Base-by-base conservation (phyloP, 2,888 invertebrate species). In the Elysia crispata region DNA sequence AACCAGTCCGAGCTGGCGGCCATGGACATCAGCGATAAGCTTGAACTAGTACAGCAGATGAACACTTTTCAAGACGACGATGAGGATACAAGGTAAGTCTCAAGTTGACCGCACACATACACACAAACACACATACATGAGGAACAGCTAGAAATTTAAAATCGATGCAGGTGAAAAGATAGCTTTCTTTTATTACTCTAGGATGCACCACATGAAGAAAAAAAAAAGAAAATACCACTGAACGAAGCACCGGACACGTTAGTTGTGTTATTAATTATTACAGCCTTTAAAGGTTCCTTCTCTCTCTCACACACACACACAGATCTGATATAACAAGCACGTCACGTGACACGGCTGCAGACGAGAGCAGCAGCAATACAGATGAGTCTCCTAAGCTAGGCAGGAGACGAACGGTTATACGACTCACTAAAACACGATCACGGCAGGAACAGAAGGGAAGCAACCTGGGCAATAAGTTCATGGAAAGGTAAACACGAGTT, bases 41-140 rank as follows among this genome's bases (percentile, higher is more conserved):
- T 89, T 25, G 86, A 86, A 28, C 83, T 89, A 11, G 89, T 87
- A 8, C 85, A 86, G 60, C 86, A 87, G 78, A 86, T 89, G 86
- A 87, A 87, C 74, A 86, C 84, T n/a, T 86, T 88, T 79, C 85
- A 85, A 31, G 87, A 87, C 30, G 89, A 88, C 28, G 89, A 89
- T 62, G 89, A 89, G 64, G 81, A 81, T 66, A 70, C 80, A 0
- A 70, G 80, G 70, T 70, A 8, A 15, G 66, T 18, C 23, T 60
- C 11, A 11, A 6, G 11, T 3, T 3, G 11, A 41, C 11, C 5
- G 41, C 11, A 41, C 41, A 41, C 41, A 41, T n/a, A n/a, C n/a
- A n/a, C n/a, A n/a, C n/a, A n/a, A n/a, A n/a, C n/a, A n/a, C 41
- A 8, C 15, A 28, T 20, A 82, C 84, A 75, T 88, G 87, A 0